A percentile compares a stretch with the other conserved stretches of the same genome.
Conservation (phyloP, 2,113 vertebrate genomes). For the Anser cygnoides region DNA sequence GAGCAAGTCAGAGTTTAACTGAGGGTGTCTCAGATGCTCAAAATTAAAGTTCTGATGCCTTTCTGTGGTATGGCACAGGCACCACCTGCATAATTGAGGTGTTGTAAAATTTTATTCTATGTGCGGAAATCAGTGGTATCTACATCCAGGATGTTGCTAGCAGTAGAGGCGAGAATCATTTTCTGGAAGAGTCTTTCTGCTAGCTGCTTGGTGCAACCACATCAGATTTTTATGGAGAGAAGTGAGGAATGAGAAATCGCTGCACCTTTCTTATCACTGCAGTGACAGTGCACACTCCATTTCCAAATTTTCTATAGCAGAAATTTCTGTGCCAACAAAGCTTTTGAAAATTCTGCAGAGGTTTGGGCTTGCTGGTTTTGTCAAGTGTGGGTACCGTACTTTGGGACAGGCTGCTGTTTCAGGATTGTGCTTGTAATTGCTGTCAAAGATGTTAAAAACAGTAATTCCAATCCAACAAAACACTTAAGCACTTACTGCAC, state of each 20-base stretch:
- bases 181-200: not conserved
- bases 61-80: not conserved
- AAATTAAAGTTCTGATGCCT: not conserved
- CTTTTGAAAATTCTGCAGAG: constrained; percentile 22
- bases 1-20: not conserved
- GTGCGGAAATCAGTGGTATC: not conserved
- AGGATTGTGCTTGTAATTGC: not conserved
- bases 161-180: not conserved
- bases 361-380: not conserved
- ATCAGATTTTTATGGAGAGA: not conserved
- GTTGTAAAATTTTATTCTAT: not conserved
- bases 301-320: not conserved
- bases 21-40: not conserved
- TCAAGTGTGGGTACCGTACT: not conserved
- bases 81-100: not conserved
- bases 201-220: not conserved
- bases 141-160: not conserved
- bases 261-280: not conserved
- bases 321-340: constrained; percentile 19
- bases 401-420: not conserved
- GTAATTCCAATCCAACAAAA: constrained; percentile 39
- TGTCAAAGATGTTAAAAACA: constrained; percentile 33
- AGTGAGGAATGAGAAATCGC: not conserved
- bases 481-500: not conserved
- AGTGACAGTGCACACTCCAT: not conserved